Percentiles rank a stretch among this genome's conserved stretches.
phyloP scores from a whole-genome alignment of 2,113 vertebrate species.

The Vicugna pacos region DNA sequence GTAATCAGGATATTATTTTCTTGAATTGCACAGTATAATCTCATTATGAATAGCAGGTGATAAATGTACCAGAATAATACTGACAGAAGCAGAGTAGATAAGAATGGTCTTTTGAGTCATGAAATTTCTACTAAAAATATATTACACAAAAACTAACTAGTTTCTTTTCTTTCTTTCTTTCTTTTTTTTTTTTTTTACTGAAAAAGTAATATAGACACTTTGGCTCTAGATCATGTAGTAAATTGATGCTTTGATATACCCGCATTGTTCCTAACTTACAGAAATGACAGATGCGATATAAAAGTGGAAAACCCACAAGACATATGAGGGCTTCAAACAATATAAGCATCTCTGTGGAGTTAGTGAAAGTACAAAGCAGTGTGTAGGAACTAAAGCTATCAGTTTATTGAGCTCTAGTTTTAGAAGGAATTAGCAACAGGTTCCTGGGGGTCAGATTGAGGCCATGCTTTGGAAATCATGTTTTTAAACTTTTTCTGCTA shows the following conservation, averaged over 20 bases:
- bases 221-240: neutral
- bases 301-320: neutral
- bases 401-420: neutral
- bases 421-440: neutral
- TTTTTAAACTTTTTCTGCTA: constrained; percentile 4
- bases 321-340: neutral
- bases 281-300: neutral
- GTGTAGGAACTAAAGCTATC: neutral
- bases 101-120: neutral
- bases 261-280: neutral
- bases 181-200: neutral
- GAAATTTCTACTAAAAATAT: neutral
- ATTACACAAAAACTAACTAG: neutral
- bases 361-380: neutral
- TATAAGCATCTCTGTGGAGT: neutral
- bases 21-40: neutral
- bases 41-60: neutral
- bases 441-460: neutral
- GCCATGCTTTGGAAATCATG: neutral
- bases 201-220: neutral
- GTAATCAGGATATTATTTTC: neutral
- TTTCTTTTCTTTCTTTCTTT: neutral
- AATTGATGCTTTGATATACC: neutral
- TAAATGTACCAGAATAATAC: neutral
- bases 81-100: neutral